Evolutionary conservation across 2,888 invertebrate genomes (phyloP).

Genomic region (Nematopogon swammerdamellus): DNA sequence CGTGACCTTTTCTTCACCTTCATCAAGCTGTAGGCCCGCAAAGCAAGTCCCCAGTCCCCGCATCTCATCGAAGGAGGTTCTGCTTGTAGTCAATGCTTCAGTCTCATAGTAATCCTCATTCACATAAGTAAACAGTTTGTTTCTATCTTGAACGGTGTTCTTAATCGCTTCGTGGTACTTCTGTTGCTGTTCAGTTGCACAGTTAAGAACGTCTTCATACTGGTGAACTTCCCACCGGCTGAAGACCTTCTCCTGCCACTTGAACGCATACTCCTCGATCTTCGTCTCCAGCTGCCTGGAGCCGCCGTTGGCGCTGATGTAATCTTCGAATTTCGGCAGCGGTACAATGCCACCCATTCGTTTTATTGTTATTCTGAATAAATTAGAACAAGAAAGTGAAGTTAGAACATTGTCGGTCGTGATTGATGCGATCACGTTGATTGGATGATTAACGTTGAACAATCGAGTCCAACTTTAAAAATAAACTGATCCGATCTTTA

Average conservation of each 20-base stretch:
- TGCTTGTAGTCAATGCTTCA: conserved; percentile 17
- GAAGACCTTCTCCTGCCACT: conserved; percentile 74
- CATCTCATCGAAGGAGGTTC: conserved; percentile 8
- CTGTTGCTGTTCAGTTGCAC: conserved; percentile 56
- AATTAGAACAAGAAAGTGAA: conserved; percentile 8
- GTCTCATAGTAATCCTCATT: conserved; percentile 53
- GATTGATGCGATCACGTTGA: too few relatives aligned
- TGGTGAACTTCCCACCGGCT: conserved; percentile 58
- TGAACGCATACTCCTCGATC: conserved; percentile 40
- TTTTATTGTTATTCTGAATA: conserved; percentile 33
- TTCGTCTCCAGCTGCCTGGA: conserved; percentile 15
- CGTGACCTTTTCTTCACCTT: conserved; percentile 16
- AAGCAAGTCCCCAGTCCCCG: conserved; percentile 15
- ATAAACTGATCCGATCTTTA: too few relatives aligned
- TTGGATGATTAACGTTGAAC: too few relatives aligned
- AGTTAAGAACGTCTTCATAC: conserved; percentile 60
- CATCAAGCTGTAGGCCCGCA: conserved; percentile 21
- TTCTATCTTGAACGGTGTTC: conserved; percentile 23
- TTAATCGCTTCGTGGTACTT: conserved; percentile 26
- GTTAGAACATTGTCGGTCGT: too few relatives aligned
- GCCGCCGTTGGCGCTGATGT: conserved; percentile 17
- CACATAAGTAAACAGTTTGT: conserved; percentile 54
- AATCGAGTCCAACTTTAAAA: too few relatives aligned
- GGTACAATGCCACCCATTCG: conserved; percentile 26
- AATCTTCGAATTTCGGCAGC: conserved; percentile 38